Conservation (phyloP, 2,797 vertebrate genomes). For the Taeniopygia guttata region DNA sequence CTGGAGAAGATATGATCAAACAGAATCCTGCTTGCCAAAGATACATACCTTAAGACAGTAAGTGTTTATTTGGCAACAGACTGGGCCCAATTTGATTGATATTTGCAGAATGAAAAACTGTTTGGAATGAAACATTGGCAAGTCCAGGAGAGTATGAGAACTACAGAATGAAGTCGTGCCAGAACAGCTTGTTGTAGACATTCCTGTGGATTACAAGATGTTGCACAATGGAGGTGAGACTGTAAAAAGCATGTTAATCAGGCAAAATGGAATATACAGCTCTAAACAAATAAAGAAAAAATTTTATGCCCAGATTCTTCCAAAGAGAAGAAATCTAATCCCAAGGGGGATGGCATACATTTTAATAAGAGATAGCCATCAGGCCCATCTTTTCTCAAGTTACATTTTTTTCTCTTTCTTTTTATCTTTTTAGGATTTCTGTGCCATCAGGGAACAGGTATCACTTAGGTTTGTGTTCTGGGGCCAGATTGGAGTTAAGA, state of each 20-base stretch:
- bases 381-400: not conserved
- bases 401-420: rapidly evolving
- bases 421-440: not conserved
- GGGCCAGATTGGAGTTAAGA: not conserved
- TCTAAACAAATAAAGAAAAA: not conserved
- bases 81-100: not conserved
- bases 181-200: not conserved
- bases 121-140: not conserved
- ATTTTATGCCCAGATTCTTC: not conserved
- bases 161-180: not conserved
- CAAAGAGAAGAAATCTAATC: not conserved
- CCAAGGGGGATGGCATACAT: not conserved
- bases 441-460: not conserved
- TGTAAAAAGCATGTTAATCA: not conserved
- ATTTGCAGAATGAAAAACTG: not conserved
- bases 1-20: not conserved
- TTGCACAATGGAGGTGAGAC: not conserved
- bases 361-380: not conserved
- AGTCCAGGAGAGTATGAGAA: not conserved
- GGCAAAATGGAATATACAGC: not conserved
- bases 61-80: not conserved
- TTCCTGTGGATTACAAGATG: not conserved
- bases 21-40: not conserved
- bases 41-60: not conserved
- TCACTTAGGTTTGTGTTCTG: not conserved